phyloP scores from a whole-genome alignment of 2,888 invertebrate genomes.

The Catocala nupta region DNA sequence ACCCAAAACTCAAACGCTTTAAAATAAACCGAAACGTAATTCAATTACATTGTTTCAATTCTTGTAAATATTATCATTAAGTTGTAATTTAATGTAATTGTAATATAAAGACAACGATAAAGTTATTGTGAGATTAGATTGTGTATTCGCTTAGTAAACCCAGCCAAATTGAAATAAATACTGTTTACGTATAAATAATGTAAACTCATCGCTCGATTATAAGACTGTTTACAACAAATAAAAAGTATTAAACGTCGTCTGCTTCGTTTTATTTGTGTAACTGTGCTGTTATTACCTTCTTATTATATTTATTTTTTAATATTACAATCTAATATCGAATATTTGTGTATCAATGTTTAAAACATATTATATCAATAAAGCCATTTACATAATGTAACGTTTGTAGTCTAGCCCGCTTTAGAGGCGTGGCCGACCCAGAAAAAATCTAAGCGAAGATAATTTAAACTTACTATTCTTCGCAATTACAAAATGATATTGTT shows the following conservation, averaged over 20 bases:
- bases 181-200: conserved; percentile 73
- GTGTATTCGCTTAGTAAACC: conserved; percentile 80
- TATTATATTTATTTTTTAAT: too few relatives aligned
- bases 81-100: conserved; percentile 59
- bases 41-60: conserved; percentile 78
- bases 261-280: conserved; percentile 11
- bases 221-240: conserved; percentile 86
- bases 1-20: conserved; percentile 56
- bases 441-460: too few relatives aligned
- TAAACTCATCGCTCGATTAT: conserved; percentile 82
- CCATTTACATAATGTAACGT: too few relatives aligned
- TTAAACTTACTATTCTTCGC: too few relatives aligned
- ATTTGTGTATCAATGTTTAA: too few relatives aligned
- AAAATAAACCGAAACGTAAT: conserved; percentile 66
- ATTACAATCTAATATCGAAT: too few relatives aligned
- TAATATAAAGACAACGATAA: conserved; percentile 72
- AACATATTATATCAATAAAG: too few relatives aligned
- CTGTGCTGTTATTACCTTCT: too few relatives aligned
- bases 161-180: conserved; percentile 78
- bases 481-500: too few relatives aligned
- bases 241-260: conserved; percentile 60
- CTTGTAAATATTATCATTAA: conserved; percentile 77
- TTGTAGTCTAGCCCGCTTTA: too few relatives aligned
- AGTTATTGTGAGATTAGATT: conserved; percentile 66
- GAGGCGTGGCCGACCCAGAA: too few relatives aligned